Evolutionary conservation across 2,113 vertebrate species (phyloP), one percentile per base, ranked within the genome.

Genomic region (Australoheros scitulus): DNA sequence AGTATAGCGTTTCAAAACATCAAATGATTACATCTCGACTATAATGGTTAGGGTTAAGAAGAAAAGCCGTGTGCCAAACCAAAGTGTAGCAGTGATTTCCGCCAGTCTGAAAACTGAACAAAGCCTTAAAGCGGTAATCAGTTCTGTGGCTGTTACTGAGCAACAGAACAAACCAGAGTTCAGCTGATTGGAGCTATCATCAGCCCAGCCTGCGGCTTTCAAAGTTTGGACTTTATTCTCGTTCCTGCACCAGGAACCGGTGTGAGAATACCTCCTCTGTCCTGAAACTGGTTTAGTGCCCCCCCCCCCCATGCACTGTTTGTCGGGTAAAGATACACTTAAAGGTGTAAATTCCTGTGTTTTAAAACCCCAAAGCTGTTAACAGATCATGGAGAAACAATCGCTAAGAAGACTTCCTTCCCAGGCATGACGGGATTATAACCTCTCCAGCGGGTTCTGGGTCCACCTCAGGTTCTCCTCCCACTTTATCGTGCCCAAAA

Each of bases 1-100:
- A 79, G 41, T n/a, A 8, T 36, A 56, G 18, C 10, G 22, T 84
- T 72, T 87, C 29, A 58, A 65, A 88, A 63, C 63, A 32, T 47
- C 11, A 38, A 24, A 63, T 64, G 22, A 36, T 55, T 76, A 9
- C 36, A 58, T 77, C 78, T 76, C 6, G 6, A 68, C 68, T 63
- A 4, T 64, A 64, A 61, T 43, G 11, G 74, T 59, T 77, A 5
- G 13, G 18, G 17, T 52, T 61, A 10, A 22, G 38, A 9, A 59
- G 38, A 77, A 3, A 41, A 17, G 2, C 11, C 18, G 26, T 34
- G 38, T 59, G 52, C 74, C 75, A 68, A 59, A 77, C 61, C 60
- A 50, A 68, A 83, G 55, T 50, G 36, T 50, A 77, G 32, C 70
- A 0, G 5, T n/a, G 36, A 34, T 47, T 59, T 64, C 47, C 61